Conservation (phyloP, 2,888 invertebrate species). For the Homarus gammarus region DNA sequence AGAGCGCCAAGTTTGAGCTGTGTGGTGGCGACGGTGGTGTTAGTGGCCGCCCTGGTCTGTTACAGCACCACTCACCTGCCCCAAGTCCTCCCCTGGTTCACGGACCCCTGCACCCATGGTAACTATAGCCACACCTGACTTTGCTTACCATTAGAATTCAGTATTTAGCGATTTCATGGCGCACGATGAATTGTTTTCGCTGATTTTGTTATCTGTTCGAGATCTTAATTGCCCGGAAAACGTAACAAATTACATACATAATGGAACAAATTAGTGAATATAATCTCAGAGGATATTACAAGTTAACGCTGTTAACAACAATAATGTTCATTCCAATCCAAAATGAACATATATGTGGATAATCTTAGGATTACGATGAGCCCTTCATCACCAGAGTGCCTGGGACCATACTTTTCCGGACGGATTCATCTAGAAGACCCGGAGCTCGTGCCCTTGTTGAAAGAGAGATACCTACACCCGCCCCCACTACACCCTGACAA, state of each 20-base stretch:
- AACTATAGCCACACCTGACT: not conserved
- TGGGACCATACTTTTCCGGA: conserved; percentile 40
- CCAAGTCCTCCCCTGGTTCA: not conserved
- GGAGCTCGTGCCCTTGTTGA: conserved; percentile 23
- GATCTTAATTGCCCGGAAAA: too few species aligned
- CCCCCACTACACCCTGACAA: conserved; percentile 43
- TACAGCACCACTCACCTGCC: not conserved
- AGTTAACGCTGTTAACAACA: too few species aligned
- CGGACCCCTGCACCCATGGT: not conserved
- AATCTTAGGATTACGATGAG: too few species aligned
- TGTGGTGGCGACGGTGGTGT: conserved; percentile 3
- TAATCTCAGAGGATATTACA: too few species aligned
- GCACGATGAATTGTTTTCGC: too few species aligned
- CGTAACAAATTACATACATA: too few species aligned
- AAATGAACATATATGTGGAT: too few species aligned
- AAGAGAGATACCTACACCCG: conserved; percentile 49
- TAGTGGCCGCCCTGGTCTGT: not conserved
- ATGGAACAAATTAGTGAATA: too few species aligned
- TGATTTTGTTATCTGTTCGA: too few species aligned
- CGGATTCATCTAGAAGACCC: not conserved
- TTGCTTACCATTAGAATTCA: too few species aligned
- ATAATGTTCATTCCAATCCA: too few species aligned
- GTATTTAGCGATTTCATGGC: too few species aligned
- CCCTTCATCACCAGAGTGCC: conserved; percentile 50
- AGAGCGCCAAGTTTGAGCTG: not conserved